phyloP scores from a whole-genome alignment of 2,888 invertebrate genomes.

The Didymodactylos carnosus region DNA sequence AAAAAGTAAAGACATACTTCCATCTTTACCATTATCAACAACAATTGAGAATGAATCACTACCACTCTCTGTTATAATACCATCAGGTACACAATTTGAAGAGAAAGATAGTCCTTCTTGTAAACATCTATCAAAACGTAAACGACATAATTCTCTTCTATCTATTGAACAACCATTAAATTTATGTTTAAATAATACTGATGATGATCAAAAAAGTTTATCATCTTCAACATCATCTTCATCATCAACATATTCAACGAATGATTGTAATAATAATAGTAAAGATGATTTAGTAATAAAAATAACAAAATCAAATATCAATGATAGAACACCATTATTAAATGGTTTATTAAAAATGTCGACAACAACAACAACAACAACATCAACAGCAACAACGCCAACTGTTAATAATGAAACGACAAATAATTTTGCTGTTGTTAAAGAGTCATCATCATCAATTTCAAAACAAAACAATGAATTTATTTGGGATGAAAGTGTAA shows the following conservation, averaged over 20 bases:
- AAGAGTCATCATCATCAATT: neutral
- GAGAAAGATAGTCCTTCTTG: no score
- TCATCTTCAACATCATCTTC: neutral
- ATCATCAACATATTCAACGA: neutral
- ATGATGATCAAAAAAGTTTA: neutral
- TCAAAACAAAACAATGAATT: neutral
- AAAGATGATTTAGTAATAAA: no score
- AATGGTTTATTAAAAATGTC: neutral
- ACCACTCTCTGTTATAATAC: no score
- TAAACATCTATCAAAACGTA: neutral
- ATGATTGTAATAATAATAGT: no score
- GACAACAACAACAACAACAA: neutral
- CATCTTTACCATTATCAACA: no score
- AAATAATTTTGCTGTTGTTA: neutral
- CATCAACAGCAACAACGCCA: neutral
- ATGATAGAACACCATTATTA: no score
- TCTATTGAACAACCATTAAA: neutral
- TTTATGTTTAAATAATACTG: neutral
- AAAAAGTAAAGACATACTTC: no score
- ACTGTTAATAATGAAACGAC: neutral
- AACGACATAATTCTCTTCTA: neutral
- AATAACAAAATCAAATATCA: no score
- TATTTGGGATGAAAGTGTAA: neutral
- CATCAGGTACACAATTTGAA: no score
- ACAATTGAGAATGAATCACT: no score